Conservation (phyloP, 2,797 vertebrate genomes). For the Eulemur albifrons region DNA sequence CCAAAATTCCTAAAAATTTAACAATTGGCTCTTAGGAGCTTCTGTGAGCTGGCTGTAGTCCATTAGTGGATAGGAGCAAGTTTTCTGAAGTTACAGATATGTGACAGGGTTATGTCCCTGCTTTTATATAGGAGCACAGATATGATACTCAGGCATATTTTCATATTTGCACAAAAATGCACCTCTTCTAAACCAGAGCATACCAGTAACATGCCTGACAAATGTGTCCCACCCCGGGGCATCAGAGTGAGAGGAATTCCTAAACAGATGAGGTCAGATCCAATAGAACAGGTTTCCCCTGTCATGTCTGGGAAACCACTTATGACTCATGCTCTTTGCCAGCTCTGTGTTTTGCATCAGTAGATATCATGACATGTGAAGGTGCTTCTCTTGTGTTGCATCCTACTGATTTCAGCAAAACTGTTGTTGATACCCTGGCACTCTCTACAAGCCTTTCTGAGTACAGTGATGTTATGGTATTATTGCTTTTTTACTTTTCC, state of each 20-base stretch:
- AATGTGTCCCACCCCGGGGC: background rate
- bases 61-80: background rate
- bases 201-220: background rate
- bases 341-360: constrained; percentile 18
- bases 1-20: constrained; percentile 6
- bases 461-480: background rate
- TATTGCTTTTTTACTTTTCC: constrained; percentile 46
- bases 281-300: constrained; percentile 10
- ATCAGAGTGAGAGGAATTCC: constrained; percentile 35
- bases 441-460: constrained; percentile 7
- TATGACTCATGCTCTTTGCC: constrained; percentile 42
- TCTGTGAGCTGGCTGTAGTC: background rate
- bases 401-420: constrained; percentile 44
- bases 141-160: background rate
- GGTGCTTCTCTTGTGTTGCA: constrained; percentile 1
- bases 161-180: background rate
- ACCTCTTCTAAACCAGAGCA: background rate
- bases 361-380: constrained; percentile 37
- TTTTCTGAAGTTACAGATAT: background rate
- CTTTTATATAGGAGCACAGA: background rate
- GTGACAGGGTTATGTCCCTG: background rate
- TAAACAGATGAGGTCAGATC: constrained; percentile 10
- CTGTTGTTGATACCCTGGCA: constrained; percentile 11
- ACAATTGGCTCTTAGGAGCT: background rate
- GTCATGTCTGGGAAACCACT: background rate